Evolutionary conservation across 2,797 vertebrate genomes (phyloP).

Genomic region (Oreonectes daqikongensis): DNA sequence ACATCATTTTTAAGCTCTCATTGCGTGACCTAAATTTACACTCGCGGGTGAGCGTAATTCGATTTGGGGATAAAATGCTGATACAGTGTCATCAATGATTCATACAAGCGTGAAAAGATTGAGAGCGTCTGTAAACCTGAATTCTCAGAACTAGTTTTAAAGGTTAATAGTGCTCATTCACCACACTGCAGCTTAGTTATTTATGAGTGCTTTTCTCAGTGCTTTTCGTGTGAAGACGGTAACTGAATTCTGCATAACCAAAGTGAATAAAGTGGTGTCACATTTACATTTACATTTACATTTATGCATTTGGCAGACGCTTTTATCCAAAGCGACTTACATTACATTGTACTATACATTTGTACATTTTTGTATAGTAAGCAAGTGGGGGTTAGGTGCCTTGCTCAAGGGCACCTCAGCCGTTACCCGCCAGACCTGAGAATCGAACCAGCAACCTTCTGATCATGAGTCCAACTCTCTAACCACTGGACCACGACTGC

Average conservation of each 20-base stretch:
- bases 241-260: conserved; percentile 9
- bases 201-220: conserved; percentile 31
- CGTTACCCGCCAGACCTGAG: no score
- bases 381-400: no score
- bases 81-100: conserved; percentile 29
- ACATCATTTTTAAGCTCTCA: conserved; percentile 32
- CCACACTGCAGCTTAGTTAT: conserved; percentile 26
- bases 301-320: no score
- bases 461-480: no score
- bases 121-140: conserved; percentile 2
- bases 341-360: no score
- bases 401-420: no score
- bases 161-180: conserved; percentile 41
- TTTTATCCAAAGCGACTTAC: no score
- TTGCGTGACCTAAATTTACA: conserved; percentile 38
- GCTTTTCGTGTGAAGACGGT: conserved; percentile 5
- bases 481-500: no score
- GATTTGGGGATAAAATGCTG: conserved; percentile 24
- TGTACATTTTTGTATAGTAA: no score
- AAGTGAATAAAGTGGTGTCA: conserved; percentile 14
- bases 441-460: no score
- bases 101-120: conserved; percentile 14
- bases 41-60: not conserved
- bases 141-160: conserved; percentile 23
- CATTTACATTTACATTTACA: no score